Conservation (phyloP, 2,113 vertebrate species). For the Polyodon spathula region DNA sequence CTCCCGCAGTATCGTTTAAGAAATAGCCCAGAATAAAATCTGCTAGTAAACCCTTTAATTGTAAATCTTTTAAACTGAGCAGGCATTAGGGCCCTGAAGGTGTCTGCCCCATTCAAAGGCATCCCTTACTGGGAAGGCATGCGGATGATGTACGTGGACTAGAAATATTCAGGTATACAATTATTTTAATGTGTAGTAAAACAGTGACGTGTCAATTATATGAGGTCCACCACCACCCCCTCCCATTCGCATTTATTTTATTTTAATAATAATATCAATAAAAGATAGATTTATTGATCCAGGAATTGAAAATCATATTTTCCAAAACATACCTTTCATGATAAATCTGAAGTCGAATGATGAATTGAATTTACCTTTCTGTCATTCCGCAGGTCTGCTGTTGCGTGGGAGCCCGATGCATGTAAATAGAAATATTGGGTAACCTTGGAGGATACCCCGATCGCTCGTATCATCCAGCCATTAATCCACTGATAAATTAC, state of each 20-base stretch:
- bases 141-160: background rate
- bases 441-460: slow-evolving; percentile 11
- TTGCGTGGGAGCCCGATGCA: slow-evolving; percentile 20
- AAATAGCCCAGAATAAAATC: no score
- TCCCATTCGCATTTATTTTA: no score
- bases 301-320: slow-evolving; percentile 5
- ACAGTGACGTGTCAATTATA: no score
- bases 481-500: background rate
- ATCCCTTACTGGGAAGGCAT: background rate
- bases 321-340: slow-evolving; percentile 2
- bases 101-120: no score
- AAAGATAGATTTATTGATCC: no score
- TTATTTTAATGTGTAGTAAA: no score
- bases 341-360: no score
- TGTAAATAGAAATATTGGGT: slow-evolving; percentile 8
- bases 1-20: no score
- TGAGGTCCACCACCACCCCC: no score
- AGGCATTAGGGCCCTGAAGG: background rate
- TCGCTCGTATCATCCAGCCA: slow-evolving; percentile 11
- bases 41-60: background rate
- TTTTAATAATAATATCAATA: no score
- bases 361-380: slow-evolving; percentile 24
- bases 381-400: slow-evolving; percentile 8
- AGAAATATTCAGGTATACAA: no score
- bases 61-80: background rate